Evolutionary conservation across 2,888 invertebrate genomes (phyloP).

Genomic region (Ormyrus thymus): DNA sequence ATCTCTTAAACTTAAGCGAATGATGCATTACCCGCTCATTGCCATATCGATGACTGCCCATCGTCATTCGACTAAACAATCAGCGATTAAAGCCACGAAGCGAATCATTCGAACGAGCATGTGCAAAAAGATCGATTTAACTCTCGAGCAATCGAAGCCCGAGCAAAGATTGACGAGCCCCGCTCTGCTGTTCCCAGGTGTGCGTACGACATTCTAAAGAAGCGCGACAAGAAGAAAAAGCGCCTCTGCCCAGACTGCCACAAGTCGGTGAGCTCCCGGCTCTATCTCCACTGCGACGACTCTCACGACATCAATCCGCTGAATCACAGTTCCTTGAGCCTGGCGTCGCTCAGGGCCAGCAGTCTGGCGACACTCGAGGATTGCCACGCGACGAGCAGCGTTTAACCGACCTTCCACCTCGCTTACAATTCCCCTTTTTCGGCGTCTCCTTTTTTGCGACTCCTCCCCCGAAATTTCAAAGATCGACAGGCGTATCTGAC

Average conservation of each 20-base stretch:
- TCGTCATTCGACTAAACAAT: no score
- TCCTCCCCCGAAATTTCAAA: no score
- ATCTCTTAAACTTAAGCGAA: no score
- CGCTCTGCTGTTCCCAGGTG: constrained; percentile 75
- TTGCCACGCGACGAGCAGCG: constrained; percentile 74
- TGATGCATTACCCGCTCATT: no score
- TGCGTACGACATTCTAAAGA: constrained; percentile 81
- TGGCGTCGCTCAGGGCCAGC: constrained; percentile 73
- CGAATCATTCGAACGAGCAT: no score
- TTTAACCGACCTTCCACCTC: constrained; percentile 60
- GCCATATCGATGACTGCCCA: no score
- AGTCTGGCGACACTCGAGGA: constrained; percentile 73
- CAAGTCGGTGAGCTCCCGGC: constrained; percentile 80
- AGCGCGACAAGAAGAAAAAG: constrained; percentile 80
- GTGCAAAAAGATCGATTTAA: no score
- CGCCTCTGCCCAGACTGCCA: constrained; percentile 84
- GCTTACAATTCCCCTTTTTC: no score
- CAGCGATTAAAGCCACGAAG: no score
- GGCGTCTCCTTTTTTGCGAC: no score
- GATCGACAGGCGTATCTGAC: no score
- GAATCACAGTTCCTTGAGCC: constrained; percentile 75
- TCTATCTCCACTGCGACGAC: constrained; percentile 77
- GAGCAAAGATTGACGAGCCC: not conserved
- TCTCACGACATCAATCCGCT: constrained; percentile 64
- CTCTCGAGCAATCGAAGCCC: no score